Conservation (phyloP, 1,140 invertebrate genomes). For the Ostrea denselamellosa region DNA sequence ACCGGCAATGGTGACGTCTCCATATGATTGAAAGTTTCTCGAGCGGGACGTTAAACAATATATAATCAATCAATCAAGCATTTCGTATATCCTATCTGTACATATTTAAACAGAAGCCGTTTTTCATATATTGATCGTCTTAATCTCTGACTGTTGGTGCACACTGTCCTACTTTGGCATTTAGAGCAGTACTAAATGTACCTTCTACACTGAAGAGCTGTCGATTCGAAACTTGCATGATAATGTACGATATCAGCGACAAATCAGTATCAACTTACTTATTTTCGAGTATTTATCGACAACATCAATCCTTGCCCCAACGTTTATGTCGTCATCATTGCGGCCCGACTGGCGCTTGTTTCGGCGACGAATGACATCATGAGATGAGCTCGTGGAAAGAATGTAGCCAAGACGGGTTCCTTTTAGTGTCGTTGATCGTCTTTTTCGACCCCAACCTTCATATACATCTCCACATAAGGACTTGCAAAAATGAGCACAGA, state of each 20-base stretch:
- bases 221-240: no score
- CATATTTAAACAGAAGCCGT: background rate
- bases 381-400: background rate
- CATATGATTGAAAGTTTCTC: no score
- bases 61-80: no score
- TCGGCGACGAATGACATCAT: background rate
- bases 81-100: background rate
- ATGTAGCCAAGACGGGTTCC: constrained; percentile 5
- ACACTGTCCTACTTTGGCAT: no score
- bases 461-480: constrained; percentile 45
- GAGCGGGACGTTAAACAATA: no score
- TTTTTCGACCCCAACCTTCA: constrained; percentile 48
- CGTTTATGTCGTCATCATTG: constrained; percentile 44
- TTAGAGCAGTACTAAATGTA: background rate
- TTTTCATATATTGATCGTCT: background rate
- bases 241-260: no score
- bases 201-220: no score
- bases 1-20: no score
- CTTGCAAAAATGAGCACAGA: constrained; percentile 10
- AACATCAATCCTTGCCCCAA: constrained; percentile 51
- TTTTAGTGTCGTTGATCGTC: background rate
- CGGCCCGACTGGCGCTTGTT: background rate
- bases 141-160: background rate
- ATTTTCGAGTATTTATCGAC: constrained; percentile 57
- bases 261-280: constrained; percentile 43